phyloP scores from a whole-genome alignment of 2,888 invertebrate species.

The Coelogynopora nodosa region DNA sequence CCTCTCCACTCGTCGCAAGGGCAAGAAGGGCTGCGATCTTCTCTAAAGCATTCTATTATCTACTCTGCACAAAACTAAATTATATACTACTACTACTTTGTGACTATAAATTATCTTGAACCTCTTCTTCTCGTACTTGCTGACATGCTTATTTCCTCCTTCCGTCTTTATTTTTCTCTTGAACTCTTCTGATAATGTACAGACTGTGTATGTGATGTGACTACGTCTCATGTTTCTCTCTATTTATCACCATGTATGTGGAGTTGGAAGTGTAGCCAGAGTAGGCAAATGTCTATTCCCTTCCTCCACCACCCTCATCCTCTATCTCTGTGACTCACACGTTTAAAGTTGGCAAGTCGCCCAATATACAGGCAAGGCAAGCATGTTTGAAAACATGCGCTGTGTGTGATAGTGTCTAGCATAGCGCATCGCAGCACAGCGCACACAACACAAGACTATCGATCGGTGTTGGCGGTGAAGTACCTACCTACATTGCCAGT shows the following conservation, averaged over 20 bases:
- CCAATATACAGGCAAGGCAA: neutral
- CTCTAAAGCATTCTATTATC: neutral
- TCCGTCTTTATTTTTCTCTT: neutral
- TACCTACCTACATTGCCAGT: neutral
- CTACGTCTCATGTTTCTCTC: neutral
- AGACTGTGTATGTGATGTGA: neutral
- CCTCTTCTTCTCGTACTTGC: neutral
- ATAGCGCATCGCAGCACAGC: too few species aligned
- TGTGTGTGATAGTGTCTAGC: neutral
- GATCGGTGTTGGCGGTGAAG: neutral
- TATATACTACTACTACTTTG: neutral
- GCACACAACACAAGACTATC: neutral
- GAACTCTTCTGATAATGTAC: neutral
- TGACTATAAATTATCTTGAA: neutral
- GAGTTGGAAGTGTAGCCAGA: neutral
- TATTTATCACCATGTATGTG: neutral
- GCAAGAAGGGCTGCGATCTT: slow-evolving; percentile 35
- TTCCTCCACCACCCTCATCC: neutral
- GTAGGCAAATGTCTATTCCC: neutral
- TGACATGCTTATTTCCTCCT: neutral
- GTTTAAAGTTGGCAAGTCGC: neutral
- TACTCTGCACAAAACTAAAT: neutral
- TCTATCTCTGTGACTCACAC: neutral
- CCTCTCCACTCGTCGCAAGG: slow-evolving; percentile 62
- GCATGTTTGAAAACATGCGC: neutral